Percentiles rank a stretch among this genome's conserved stretches.
These are phyloP conservation scores for Microcebus ravelobensis DNA, from an alignment of 2,113 vertebrate genomes.

Conservation along the genomic window DNA sequence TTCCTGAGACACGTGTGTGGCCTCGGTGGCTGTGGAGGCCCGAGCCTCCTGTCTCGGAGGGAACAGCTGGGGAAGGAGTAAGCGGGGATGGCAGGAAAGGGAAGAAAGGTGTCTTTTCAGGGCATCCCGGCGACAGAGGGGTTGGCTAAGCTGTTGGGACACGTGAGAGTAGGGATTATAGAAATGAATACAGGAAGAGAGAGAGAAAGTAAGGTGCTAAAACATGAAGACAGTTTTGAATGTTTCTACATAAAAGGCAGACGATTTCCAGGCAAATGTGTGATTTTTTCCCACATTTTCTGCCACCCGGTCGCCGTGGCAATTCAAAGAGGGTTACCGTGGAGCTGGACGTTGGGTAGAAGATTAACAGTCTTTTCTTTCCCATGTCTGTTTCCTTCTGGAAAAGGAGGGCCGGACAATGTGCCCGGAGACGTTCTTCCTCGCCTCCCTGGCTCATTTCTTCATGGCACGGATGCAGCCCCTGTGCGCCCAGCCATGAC, in stretches of 20 bases:
- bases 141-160: too few species aligned
- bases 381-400: not conserved
- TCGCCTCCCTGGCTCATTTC: too few species aligned
- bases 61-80: not conserved
- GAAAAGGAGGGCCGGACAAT: not conserved
- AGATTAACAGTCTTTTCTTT: not conserved
- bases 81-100: not conserved
- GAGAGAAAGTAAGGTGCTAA: not conserved
- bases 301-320: not conserved
- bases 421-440: not conserved
- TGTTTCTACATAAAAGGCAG: not conserved
- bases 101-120: too few species aligned
- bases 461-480: not conserved
- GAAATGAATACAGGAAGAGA: not conserved
- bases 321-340: not conserved
- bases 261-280: not conserved
- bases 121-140: not conserved
- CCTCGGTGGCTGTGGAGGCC: not conserved
- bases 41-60: not conserved
- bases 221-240: not conserved
- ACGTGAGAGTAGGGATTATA: not conserved
- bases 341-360: not conserved
- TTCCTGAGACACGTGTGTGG: not conserved
- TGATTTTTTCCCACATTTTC: not conserved
- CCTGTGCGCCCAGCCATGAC: not conserved